phyloP scores from a whole-genome alignment of 2,797 vertebrate genomes.

The Synaphobranchus kaupii region DNA sequence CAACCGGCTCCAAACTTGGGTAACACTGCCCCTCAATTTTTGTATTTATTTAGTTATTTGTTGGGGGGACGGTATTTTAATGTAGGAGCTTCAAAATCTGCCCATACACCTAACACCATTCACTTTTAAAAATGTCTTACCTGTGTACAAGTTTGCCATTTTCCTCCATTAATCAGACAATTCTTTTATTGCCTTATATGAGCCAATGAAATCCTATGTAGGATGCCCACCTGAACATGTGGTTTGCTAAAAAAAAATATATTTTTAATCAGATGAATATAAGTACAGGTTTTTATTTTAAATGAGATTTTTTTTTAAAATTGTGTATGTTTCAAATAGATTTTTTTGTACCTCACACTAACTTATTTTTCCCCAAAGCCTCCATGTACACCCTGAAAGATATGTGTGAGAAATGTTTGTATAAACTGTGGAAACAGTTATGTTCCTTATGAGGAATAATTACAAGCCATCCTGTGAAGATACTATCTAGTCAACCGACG shows the following conservation, averaged over 20 bases:
- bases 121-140: constrained; percentile 5
- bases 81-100: background rate
- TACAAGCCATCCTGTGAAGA: constrained; percentile 27
- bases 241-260: no score
- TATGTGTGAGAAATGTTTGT: constrained; percentile 30
- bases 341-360: no score
- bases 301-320: no score
- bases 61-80: no score
- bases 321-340: no score
- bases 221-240: no score
- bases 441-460: background rate
- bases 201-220: no score
- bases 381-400: background rate
- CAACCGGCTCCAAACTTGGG: constrained; percentile 11
- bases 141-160: background rate
- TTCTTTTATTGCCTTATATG: no score
- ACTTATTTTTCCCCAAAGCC: no score
- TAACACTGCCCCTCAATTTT: constrained; percentile 47
- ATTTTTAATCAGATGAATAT: no score
- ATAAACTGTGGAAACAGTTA: no score
- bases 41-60: constrained; percentile 13
- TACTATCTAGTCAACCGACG: background rate
- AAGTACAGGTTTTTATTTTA: no score
- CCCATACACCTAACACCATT: background rate
- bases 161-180: background rate